Base-by-base conservation (phyloP, 2,113 vertebrate species). In the Garra rufa region DNA sequence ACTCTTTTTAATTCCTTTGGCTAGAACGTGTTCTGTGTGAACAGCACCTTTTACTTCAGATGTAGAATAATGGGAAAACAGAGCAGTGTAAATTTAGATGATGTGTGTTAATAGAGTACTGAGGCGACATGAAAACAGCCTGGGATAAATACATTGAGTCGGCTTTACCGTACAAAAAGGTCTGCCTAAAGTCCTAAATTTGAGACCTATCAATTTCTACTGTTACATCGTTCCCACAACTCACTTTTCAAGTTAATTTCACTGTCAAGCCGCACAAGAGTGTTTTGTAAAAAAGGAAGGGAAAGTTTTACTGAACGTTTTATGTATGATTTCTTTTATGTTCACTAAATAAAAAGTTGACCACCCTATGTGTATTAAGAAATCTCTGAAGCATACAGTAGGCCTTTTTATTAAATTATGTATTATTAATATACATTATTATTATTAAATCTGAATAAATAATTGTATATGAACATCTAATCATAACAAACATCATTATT, bases 181-280 rank as follows among this genome's bases (percentile, higher is more conserved):
- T 77, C 14, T 28, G 79, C 52, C 57, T 52, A 19, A 61, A 82
- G 48, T 28, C 10, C 19, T 76, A 77, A 78, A 65, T 24, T 21
- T 71, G 65, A 86, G 11, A 76, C 65, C 11, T 83, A 30, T 86
- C 41, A 48, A 57, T 52, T 63, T 2, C 74, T 24, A n/a, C 55
- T n/a, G 52, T 83, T 83, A 71, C 43, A 77, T 76, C 14, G 61
- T 74, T 75, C 55, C 52, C 52, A 67, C 26, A 50, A 63, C 8
- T 24, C 14, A n/a, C 57, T 46, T 76, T 82, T 52, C 52, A 79
- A n/a, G 21, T 61, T 48, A 80, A 65, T 67, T 48, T 65, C 9
- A 7, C 9, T 46, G 57, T 46, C 77, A n/a, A n/a, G n/a, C n/a
- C n/a, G n/a, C n/a, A n/a, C n/a, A n/a, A n/a, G n/a, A n/a, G n/a